These are phyloP conservation scores for Xanthostigma xanthostigma DNA, from an alignment of 2,888 invertebrate species.

Conservation along the genomic window DNA sequence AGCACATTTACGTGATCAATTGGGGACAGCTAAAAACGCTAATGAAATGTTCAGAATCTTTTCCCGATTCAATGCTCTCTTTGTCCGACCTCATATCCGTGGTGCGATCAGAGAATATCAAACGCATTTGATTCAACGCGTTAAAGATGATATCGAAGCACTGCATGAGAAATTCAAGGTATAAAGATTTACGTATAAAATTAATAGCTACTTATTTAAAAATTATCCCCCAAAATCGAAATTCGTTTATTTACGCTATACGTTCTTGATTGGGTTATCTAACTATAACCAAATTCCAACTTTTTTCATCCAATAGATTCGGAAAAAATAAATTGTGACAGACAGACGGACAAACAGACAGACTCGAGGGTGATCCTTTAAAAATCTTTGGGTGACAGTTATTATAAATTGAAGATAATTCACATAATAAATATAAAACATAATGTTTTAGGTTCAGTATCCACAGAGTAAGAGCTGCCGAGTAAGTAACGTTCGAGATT, in stretches of 20 bases:
- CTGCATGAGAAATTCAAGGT: slow-evolving; percentile 97
- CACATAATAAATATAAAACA: background rate
- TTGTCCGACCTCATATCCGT: slow-evolving; percentile 95
- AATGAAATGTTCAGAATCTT: slow-evolving; percentile 99
- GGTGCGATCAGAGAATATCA: slow-evolving; percentile 99
- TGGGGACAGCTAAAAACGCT: slow-evolving; percentile 97
- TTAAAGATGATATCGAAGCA: slow-evolving; percentile 97
- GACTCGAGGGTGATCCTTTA: no score
- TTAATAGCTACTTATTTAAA: no score
- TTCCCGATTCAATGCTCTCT: slow-evolving; percentile 95
- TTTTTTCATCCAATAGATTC: no score
- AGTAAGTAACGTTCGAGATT: slow-evolving; percentile 80
- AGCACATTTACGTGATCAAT: slow-evolving; percentile 89
- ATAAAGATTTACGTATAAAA: slow-evolving; percentile 1
- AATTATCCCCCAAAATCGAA: no score
- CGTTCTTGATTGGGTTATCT: no score
- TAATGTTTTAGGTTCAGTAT: slow-evolving; percentile 63
- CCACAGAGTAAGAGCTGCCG: slow-evolving; percentile 86
- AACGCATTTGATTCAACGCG: slow-evolving; percentile 94
- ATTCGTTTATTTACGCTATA: no score
- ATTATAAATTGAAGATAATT: background rate
- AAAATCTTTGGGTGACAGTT: no score
- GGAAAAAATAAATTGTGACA: no score
- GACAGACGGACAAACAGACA: no score
- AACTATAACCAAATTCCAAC: no score